Base-by-base conservation (phyloP, 2,113 vertebrate species). In the Gobio gobio region DNA sequence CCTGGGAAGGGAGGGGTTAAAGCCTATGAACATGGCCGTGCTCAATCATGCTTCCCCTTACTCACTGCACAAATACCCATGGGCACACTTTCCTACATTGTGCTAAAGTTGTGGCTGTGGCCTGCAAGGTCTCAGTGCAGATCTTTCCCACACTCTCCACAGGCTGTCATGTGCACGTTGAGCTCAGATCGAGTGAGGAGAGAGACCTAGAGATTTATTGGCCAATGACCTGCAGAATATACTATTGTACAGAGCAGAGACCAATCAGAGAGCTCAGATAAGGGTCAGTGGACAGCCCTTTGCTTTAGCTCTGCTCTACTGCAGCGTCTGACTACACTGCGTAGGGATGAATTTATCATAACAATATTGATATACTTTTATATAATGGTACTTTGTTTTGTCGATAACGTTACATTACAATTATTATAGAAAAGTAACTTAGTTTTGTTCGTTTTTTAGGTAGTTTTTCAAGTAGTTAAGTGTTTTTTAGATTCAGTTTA, bases 141-240 rank as follows among this genome's bases (percentile, higher is more conserved):
- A 70, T 81, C 73, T 89, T 89, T 89, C 88, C 90, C 90, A 90
- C 85, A 90, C 85, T 88, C 59, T 47, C 63, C 58, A 47, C 63
- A 45, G 72, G 24, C 78, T 43, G 61, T 85, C 75, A 58, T 63
- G 40, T 43, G 58, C 43, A 47, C 45, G 16, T 26, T 49, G 40
- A 64, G 40, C 29, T 68, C 49, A 72, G 73, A 74, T 72, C 14
- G 61, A 72, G 20, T 49, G 49, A 72, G 74, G 86, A 54, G 70
- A 64, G 84, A 75, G 54, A 72, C 10, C 13, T 33, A 2, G 6
- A 51, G 10, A 47, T 72, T 56, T 24, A 22, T 22, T 68, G 18
- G 64, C 64, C 49, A 72, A 58, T 82, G 20, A 58, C 26, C 63
- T 70, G 47, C 64, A 10, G n/a, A 13, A 18, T 64, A 45, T 43